These are phyloP conservation scores for Fistularia commersonii DNA, from an alignment of 2,797 vertebrate genomes.

Conservation along the genomic window DNA sequence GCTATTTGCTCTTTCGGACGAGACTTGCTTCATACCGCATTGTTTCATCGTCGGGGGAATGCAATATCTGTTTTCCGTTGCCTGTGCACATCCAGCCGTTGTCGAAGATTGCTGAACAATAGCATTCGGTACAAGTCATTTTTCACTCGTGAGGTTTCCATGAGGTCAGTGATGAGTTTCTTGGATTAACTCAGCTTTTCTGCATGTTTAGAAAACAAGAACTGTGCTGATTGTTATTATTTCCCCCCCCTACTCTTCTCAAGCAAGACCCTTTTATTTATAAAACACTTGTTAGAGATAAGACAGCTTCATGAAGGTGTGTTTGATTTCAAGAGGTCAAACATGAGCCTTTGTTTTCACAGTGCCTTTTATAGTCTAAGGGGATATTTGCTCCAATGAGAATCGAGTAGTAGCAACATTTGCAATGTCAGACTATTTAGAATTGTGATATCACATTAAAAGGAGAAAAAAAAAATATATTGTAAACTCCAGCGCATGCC, in stretches of 20 bases:
- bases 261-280: slow-evolving; percentile 39
- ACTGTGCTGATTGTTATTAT: slow-evolving; percentile 26
- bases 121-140: too few species aligned
- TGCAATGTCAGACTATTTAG: slow-evolving; percentile 11
- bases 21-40: too few species aligned
- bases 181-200: too few species aligned
- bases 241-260: slow-evolving; percentile 30
- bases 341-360: slow-evolving; percentile 80
- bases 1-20: too few species aligned
- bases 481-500: slow-evolving; percentile 37
- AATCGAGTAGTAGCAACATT: slow-evolving; percentile 34
- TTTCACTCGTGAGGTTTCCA: too few species aligned
- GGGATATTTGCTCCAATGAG: slow-evolving; percentile 38
- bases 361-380: slow-evolving; percentile 77
- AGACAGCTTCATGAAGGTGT: slow-evolving; percentile 32
- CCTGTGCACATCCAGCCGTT: slow-evolving; percentile 15
- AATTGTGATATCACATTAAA: slow-evolving; percentile 12
- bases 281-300: slow-evolving; percentile 27
- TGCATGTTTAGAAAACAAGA: too few species aligned
- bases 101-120: slow-evolving; percentile 8
- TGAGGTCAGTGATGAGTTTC: too few species aligned
- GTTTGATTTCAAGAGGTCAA: slow-evolving; percentile 42
- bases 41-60: too few species aligned
- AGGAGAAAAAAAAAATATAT: background rate
- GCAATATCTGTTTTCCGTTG: too few species aligned